These are phyloP conservation scores for Picus viridis DNA, from an alignment of 2,797 vertebrate species.

Conservation along the genomic window DNA sequence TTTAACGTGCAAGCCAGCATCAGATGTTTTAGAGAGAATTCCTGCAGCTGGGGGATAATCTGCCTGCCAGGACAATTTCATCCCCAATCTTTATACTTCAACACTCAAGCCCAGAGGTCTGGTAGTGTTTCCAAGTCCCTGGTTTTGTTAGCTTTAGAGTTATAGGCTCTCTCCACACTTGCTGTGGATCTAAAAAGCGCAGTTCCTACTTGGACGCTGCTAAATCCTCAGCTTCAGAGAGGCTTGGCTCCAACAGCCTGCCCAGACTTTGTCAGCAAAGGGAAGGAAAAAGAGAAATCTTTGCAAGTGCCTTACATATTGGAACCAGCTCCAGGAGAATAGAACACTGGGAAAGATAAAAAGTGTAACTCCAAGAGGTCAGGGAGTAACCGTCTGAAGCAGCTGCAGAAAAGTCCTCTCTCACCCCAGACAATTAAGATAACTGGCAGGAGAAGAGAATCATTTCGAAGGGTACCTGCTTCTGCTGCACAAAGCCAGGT, in stretches of 20 bases:
- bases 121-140: slow-evolving; percentile 45
- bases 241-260: not conserved
- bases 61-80: slow-evolving; percentile 58
- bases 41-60: slow-evolving; percentile 54
- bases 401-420: slow-evolving; percentile 3
- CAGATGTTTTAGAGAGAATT: slow-evolving; percentile 44
- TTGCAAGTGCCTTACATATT: not conserved
- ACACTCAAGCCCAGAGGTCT: slow-evolving; percentile 41
- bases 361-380: slow-evolving; percentile 9
- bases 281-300: not conserved
- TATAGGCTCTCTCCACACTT: not conserved
- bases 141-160: slow-evolving; percentile 40
- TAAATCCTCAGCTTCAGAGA: slow-evolving; percentile 43
- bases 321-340: slow-evolving; percentile 33
- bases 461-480: not conserved
- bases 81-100: slow-evolving; percentile 36
- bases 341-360: not conserved
- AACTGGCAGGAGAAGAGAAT: slow-evolving; percentile 6
- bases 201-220: slow-evolving; percentile 9
- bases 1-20: slow-evolving; percentile 33
- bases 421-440: not conserved
- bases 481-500: not conserved
- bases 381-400: slow-evolving; percentile 1
- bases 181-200: not conserved
- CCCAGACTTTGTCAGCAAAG: not conserved